Base-by-base conservation (phyloP, 1,140 invertebrate genomes). In the Lineus longissimus region DNA sequence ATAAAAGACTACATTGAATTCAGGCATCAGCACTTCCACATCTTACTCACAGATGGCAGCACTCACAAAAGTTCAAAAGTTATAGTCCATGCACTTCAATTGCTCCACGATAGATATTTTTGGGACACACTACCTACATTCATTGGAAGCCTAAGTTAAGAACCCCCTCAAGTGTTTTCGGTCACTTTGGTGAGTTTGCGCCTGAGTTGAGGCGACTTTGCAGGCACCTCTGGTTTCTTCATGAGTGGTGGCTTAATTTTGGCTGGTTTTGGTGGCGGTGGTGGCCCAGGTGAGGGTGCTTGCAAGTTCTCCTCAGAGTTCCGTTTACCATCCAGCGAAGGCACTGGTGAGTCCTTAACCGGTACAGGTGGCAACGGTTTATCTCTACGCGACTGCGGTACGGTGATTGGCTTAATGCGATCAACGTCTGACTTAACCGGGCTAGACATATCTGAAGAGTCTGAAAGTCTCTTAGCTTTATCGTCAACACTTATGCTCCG, bases 231-330 rank as follows among this genome's bases (percentile, higher is more conserved):
- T 29, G 27, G 58, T n/a, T 29, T 59, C 19, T 59, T 36, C 29
- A 59, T 22, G 33, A 58, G 22, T 40, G 56, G 29, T 30, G 56
- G 27, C 15, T 27, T 58, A 31, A 27, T n/a, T 58, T 58, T 40
- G 22, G 29, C 30, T 58, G 56, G 29, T 58, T 40, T 30, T 22
- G 33, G 29, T 4, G 33, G 56, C 22, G 17, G 19, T 40, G 17
- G 6, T n/a, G 47, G 47, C 33, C 33, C 33, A 7, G 33, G 33
- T 36, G 33, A 36, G 4, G 33, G 33, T 4, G 33, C 15, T 7
- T 36, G 33, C 33, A 7, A 15, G 15, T 36, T 36, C 33, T 36
- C 33, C 4, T 15, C 33, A 36, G 33, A 36, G 15, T 36, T 15
- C 4, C 33, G 33, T 36, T 36, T 36, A 15, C 15, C 15, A 4